phyloP scores from a whole-genome alignment of 2,797 vertebrate genomes.

The Sebastes matsubarae region DNA sequence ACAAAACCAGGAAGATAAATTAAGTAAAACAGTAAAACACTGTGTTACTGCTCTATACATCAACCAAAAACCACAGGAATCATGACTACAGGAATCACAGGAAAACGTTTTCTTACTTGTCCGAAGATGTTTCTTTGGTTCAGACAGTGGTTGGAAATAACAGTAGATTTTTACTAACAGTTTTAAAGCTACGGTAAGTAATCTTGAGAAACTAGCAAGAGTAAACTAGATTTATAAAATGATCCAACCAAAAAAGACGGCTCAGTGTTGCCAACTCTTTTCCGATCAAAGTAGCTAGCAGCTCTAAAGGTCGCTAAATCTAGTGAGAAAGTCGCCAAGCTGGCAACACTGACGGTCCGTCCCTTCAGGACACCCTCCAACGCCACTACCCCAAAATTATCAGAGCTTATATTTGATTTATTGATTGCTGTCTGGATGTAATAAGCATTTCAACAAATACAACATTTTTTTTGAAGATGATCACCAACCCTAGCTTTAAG shows the following conservation, averaged over 20 bases:
- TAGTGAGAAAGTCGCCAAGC: too few relatives aligned
- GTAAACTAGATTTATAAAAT: too few relatives aligned
- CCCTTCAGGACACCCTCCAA: rapidly evolving
- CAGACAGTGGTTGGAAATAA: not conserved
- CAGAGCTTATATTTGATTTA: too few relatives aligned
- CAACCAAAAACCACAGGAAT: not conserved
- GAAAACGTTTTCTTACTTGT: not conserved
- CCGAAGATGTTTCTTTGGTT: not conserved
- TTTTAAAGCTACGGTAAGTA: not conserved
- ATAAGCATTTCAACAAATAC: too few relatives aligned
- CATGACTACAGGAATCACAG: not conserved
- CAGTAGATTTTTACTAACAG: not conserved
- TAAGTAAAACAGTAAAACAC: not conserved
- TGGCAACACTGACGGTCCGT: too few relatives aligned
- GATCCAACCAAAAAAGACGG: too few relatives aligned
- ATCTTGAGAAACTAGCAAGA: too few relatives aligned
- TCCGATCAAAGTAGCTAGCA: too few relatives aligned
- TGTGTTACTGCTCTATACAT: not conserved
- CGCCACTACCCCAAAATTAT: too few relatives aligned
- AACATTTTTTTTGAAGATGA: rapidly evolving
- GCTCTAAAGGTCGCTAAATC: too few relatives aligned
- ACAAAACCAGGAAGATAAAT: not conserved
- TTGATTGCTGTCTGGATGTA: too few relatives aligned
- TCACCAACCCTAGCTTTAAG: rapidly evolving
- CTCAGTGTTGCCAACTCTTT: too few relatives aligned